Base-by-base conservation (phyloP, 2,888 invertebrate genomes). In the Augiades crinisus region DNA sequence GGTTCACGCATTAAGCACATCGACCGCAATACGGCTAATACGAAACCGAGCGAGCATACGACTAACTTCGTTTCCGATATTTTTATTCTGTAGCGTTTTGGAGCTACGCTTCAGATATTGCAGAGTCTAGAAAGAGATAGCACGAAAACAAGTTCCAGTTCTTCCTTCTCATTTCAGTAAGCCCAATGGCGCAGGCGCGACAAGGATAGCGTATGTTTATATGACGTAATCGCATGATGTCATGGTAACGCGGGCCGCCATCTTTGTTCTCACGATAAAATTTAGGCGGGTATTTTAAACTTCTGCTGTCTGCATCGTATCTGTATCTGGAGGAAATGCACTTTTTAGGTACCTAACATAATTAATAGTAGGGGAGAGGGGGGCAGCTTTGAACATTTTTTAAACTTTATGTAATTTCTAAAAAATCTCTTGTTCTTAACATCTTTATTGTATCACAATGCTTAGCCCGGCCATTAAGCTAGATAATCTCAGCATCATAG, bases 161-260 rank as follows among this genome's bases (percentile, higher is more conserved):
- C 6, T 24, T 30, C 31, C 33, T 10, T 55, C 47, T 31, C 46
- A 5, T 55, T 55, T 33, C 38, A 10, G 19, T 38, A 33, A n/a
- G 30, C 8, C 37, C 27, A 8, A 22, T 47, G 17, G 38, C 30
- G 19, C 57, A 62, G 21, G 61, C 53, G 31, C 13, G 69, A 85
- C 27, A 64, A 67, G 62, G 78, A 80, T 43, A 50, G 58, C 59
- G 53, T 56, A 63, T 80, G 72, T 78, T 76, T 75, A 74, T 63
- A 55, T 79, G 79, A 81, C 72, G 78, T 77, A 78, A 78, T 70
- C 70, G 60, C 72, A 79, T 85, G 83, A 84, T 81, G 81, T 84
- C 85, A 86, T 84, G 78, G 77, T 65, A 80, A 80, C 75, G 69
- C n/a, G n/a, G n/a, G n/a, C 60, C 43, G 36, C 43, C 50, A 43